A percentile compares a stretch with the other conserved stretches of the same genome.
Conservation (phyloP, 2,113 vertebrate species). For the human (Homo sapiens) region GRCh38 chr5:171174001-171174500, state of each 20-base stretch:
- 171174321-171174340: not conserved
- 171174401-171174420: not conserved
- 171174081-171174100: not conserved
- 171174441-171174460: not conserved
- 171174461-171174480: not conserved
- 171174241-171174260: constrained; percentile 2
- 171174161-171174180: not conserved
- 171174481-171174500: not conserved
- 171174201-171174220: constrained; percentile 7
- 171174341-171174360: not conserved
- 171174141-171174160: not conserved
- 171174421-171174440: not conserved
- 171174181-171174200: constrained; percentile 7
- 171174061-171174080: not conserved
- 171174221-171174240: not conserved
- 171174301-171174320: too few relatives aligned
- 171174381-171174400: not conserved
- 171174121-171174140: constrained; percentile 21
- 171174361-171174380: constrained; percentile 5
- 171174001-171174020: not conserved
- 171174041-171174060: not conserved
- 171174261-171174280: not conserved
- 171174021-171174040: not conserved
- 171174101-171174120: constrained; percentile 22
- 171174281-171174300: not conserved